These are phyloP conservation scores for Torymus aiolomorphi DNA, from an alignment of 2,888 invertebrate species.

Conservation along the genomic window DNA sequence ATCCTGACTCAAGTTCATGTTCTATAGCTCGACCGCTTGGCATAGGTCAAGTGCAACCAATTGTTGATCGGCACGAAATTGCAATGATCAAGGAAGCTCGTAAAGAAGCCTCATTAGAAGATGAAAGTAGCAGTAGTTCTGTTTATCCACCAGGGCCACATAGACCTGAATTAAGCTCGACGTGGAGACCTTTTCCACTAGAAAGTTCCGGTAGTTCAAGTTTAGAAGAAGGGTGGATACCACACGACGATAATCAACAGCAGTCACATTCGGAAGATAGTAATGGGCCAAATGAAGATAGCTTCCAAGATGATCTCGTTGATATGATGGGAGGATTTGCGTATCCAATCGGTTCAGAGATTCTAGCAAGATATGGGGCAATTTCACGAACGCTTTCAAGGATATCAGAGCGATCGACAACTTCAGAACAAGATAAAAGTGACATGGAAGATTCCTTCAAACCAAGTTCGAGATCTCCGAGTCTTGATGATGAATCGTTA, in stretches of 20 bases:
- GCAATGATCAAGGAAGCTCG: constrained; percentile 68
- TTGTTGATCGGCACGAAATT: constrained; percentile 72
- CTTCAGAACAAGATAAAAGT: constrained; percentile 89
- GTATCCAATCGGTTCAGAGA: constrained; percentile 84
- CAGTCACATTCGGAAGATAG: constrained; percentile 72
- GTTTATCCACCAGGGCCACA: constrained; percentile 73
- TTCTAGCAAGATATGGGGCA: constrained; percentile 84
- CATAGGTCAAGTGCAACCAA: constrained; percentile 79
- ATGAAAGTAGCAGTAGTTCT: constrained; percentile 69
- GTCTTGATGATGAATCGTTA: constrained; percentile 89
- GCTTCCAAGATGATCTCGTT: constrained; percentile 85
- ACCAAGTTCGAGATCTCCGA: constrained; percentile 89
- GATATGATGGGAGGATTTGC: constrained; percentile 86
- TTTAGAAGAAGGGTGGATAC: constrained; percentile 89
- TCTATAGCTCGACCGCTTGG: constrained; percentile 88
- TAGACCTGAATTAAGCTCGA: constrained; percentile 84
- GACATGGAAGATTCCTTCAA: constrained; percentile 91
- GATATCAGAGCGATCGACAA: constrained; percentile 92
- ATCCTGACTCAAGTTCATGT: constrained; percentile 79
- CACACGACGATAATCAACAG: constrained; percentile 76
- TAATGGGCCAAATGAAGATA: constrained; percentile 72
- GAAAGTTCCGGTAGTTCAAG: constrained; percentile 92
- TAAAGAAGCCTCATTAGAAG: constrained; percentile 66
- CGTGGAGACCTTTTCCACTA: constrained; percentile 89
- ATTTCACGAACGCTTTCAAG: constrained; percentile 89